phyloP scores from a whole-genome alignment of 2,888 invertebrate species.

The Cremastinae sp. region DNA sequence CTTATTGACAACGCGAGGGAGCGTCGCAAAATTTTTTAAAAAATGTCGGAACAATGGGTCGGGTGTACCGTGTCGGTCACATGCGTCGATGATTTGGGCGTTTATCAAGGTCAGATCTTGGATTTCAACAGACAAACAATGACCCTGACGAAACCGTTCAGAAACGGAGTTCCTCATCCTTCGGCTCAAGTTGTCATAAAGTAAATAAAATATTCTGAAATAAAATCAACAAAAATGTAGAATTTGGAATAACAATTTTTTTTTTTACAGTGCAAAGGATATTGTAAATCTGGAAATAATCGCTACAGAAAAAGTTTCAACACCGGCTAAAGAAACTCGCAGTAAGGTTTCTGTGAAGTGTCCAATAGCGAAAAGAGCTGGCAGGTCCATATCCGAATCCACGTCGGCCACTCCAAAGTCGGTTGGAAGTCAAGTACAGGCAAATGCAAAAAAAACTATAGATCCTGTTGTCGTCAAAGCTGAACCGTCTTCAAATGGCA shows the following conservation, averaged over 20 bases:
- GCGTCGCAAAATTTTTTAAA: conserved; percentile 33
- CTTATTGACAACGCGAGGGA: conserved; percentile 28
- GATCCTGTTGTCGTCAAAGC: conserved; percentile 51
- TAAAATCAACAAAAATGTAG: not conserved
- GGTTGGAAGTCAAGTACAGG: conserved; percentile 61
- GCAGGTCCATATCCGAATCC: conserved; percentile 80
- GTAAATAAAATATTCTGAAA: conserved; percentile 78
- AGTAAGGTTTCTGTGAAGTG: conserved; percentile 82
- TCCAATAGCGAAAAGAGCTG: conserved; percentile 82
- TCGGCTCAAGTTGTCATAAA: conserved; percentile 84
- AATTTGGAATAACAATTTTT: conserved; percentile 21
- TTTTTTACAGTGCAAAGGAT: conserved; percentile 84
- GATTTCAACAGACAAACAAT: conserved; percentile 87
- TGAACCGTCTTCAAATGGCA: conserved; percentile 74
- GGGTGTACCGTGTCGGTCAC: conserved; percentile 93
- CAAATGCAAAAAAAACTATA: conserved; percentile 53
- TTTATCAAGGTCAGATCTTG: conserved; percentile 90
- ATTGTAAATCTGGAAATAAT: conserved; percentile 90
- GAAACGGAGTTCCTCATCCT: conserved; percentile 87
- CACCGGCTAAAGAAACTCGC: conserved; percentile 73
- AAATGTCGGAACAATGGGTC: conserved; percentile 77
- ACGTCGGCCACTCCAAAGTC: conserved; percentile 70
- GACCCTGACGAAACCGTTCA: conserved; percentile 89
- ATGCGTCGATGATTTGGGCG: conserved; percentile 88
- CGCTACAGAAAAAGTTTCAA: conserved; percentile 82